A percentile compares a stretch with the other conserved stretches of the same genome.
Evolutionary conservation across 2,797 vertebrate species (phyloP).

Genomic region (Muraenolepis orangiensis): DNA sequence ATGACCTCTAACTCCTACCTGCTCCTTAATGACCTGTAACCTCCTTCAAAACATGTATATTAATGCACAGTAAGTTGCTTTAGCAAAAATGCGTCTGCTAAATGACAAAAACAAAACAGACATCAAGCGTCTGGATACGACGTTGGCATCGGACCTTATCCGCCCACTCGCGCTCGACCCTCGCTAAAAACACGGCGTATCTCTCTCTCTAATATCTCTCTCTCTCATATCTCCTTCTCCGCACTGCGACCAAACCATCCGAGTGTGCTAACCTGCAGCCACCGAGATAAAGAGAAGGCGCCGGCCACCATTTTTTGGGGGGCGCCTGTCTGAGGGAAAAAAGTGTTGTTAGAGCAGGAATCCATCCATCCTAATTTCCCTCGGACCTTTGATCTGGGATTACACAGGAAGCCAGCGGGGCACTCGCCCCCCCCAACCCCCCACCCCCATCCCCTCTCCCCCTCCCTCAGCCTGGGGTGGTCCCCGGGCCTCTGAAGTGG

Average conservation of each 20-base stretch:
- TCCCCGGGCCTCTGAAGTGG: conserved; percentile 61
- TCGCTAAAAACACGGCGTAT: not conserved
- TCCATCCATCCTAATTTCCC: conserved; percentile 48
- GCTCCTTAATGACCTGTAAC: too few species aligned
- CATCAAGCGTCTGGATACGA: not conserved
- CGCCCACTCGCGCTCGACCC: not conserved
- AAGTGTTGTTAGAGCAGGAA: conserved; percentile 70
- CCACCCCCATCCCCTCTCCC: too few species aligned
- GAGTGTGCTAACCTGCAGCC: not conserved
- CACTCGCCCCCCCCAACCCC: conserved; percentile 28
- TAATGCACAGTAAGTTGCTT: too few species aligned
- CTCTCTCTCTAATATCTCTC: too few species aligned
- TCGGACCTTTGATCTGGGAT: conserved; percentile 75
- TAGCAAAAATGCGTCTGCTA: too few species aligned
- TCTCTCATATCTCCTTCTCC: too few species aligned
- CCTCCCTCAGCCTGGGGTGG: conserved; percentile 49
- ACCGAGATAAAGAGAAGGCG: not conserved
- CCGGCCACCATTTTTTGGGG: not conserved
- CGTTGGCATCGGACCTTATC: not conserved
- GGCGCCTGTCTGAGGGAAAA: too few species aligned
- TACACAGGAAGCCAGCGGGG: conserved; percentile 57
- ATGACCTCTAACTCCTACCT: too few species aligned
- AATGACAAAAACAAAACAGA: not conserved
- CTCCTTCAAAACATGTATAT: too few species aligned
- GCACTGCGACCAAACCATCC: not conserved